Base-by-base conservation (phyloP, 2,113 vertebrate genomes). In the Climacteris rufus region DNA sequence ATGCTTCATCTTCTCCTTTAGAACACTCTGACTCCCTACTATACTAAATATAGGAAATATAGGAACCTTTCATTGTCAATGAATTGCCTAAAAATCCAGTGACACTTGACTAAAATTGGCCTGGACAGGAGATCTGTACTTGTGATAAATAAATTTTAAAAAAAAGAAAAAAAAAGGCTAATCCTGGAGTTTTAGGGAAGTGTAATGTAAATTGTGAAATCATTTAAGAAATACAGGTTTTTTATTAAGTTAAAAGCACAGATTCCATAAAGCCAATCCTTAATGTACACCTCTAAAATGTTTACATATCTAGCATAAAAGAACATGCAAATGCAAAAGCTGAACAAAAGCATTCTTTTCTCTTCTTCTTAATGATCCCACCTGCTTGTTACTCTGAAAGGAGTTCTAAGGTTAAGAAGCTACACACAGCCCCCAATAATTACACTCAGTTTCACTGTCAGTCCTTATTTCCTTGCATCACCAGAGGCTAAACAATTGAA, bases 151-250 rank as follows among this genome's bases (percentile, higher is more conserved):
- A n/a, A n/a, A n/a, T n/a, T n/a, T n/a, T n/a, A 42, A 7, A 11
- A 27, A 8, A 7, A 22, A 23, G 11, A 39, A 11, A 25, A 9
- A 39, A 45, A n/a, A 64, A 14, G 5, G 5, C 5, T 53, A 80
- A 54, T 1, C 6, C 19, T 4, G 1, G 0, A 0, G 4, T 30
- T 76, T 50, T 52, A 60, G 9, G 17, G 22, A 66, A 86, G 2
- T 8, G 10, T 13, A 83, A 63, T 16, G 5, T 49, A 70, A 40
- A 59, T 33, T 92, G 19, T 39, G 59, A 72, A 80, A 93, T 31
- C 6, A 60, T 47, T 74, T 52, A 33, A 33, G 27, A 81, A 69
- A 23, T 15, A 42, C 13, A 44, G 5, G 3, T 15, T 87, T 9
- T 16, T 93, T 39, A 47, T 53, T 53, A 81, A 63, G 27, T 10